Evolutionary conservation across 2,888 invertebrate species (phyloP).

Genomic region (Hypercompe scribonia): DNA sequence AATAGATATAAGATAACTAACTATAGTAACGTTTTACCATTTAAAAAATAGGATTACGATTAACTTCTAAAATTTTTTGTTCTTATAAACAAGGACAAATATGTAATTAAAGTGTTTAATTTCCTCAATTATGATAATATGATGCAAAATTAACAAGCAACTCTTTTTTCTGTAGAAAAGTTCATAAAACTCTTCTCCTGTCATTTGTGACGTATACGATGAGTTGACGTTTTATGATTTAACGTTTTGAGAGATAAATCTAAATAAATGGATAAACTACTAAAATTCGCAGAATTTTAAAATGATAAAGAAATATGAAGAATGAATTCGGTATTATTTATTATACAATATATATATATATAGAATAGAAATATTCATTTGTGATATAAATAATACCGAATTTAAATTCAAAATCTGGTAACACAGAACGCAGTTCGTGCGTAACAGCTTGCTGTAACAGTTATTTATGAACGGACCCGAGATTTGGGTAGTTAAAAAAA

Average conservation of each 20-base stretch:
- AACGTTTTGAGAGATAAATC: background rate
- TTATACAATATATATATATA: too few species aligned
- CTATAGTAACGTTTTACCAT: too few species aligned
- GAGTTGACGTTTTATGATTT: background rate
- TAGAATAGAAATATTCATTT: too few species aligned
- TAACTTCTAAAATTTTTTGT: background rate
- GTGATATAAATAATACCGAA: background rate
- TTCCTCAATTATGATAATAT: background rate
- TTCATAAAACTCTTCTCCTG: background rate
- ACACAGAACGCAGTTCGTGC: constrained; percentile 71
- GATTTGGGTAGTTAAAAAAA: constrained; percentile 81
- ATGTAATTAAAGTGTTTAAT: background rate
- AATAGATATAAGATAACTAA: background rate
- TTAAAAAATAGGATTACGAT: too few species aligned
- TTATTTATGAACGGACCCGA: constrained; percentile 80
- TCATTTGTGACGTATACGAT: background rate
- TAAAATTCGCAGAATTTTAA: background rate
- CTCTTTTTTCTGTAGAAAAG: background rate
- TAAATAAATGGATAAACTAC: background rate
- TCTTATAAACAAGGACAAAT: too few species aligned
- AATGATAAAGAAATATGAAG: background rate
- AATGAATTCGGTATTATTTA: too few species aligned
- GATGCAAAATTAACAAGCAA: background rate
- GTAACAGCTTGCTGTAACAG: constrained; percentile 84
- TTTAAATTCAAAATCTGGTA: constrained; percentile 27